phyloP scores from a whole-genome alignment of 2,797 vertebrate species.

The Tadarida brasiliensis region DNA sequence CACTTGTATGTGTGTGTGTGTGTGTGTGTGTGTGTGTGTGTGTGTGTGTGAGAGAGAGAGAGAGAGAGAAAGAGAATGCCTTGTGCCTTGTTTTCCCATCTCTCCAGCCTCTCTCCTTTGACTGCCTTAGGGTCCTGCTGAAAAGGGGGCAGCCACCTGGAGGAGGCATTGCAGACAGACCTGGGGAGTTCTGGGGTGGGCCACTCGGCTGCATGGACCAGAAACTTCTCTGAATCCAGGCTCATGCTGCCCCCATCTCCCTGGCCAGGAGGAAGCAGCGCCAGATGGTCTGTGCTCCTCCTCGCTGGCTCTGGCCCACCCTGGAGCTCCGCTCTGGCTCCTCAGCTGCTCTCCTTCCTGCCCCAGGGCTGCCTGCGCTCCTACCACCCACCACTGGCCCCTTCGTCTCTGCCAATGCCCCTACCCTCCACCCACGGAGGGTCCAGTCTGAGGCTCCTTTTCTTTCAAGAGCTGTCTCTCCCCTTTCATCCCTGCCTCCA shows the following conservation, averaged over 20 bases:
- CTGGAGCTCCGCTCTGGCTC: not conserved
- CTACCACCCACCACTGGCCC: rapidly evolving
- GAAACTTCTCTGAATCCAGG: too few relatives aligned
- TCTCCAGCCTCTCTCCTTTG: not conserved
- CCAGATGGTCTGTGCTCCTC: not conserved
- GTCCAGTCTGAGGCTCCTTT: not conserved
- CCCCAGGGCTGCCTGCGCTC: not conserved
- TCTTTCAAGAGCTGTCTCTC: not conserved
- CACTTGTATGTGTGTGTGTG: too few relatives aligned
- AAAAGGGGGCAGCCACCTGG: not conserved
- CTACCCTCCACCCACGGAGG: too few relatives aligned
- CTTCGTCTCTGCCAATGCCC: too few relatives aligned
- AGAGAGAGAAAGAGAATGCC: not conserved
- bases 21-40: too few relatives aligned
- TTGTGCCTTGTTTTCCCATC: not conserved
- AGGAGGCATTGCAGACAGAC: not conserved
- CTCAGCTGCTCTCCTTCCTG: not conserved
- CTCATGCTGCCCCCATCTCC: not conserved
- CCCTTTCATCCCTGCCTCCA: not conserved
- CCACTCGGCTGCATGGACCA: rapidly evolving
- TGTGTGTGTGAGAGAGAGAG: not conserved
- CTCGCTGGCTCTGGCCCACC: not conserved
- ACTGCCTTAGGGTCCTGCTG: not conserved
- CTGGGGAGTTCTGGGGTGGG: not conserved
- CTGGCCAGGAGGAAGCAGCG: not conserved